Evolutionary conservation across 2,113 vertebrate species (phyloP).

Genomic region (Hoplias malabaricus): DNA sequence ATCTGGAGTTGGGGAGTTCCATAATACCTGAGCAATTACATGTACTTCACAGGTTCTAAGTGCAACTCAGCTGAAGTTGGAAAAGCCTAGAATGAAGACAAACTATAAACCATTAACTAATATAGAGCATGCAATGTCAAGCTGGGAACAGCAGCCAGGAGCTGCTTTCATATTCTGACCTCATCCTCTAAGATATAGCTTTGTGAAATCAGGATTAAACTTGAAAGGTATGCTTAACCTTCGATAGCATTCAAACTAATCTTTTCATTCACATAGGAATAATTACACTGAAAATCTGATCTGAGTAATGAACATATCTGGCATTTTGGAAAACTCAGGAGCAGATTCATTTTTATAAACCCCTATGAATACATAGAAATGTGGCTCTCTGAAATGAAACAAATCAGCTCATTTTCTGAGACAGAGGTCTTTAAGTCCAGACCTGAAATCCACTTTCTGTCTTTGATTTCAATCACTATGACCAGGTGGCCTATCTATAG

Average conservation of each 20-base stretch:
- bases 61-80: not conserved
- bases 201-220: no score
- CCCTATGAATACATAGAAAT: not conserved
- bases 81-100: not conserved
- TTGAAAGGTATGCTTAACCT: no score
- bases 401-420: not conserved
- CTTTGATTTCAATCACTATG: no score
- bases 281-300: not conserved
- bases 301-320: no score
- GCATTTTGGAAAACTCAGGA: not conserved
- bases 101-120: not conserved
- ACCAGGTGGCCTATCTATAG: no score
- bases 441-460: not conserved
- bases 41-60: not conserved
- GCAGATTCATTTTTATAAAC: not conserved
- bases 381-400: not conserved
- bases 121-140: not conserved
- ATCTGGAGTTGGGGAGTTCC: not conserved
- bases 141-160: not conserved
- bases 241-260: not conserved
- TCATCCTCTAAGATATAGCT: not conserved
- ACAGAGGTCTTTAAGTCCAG: not conserved
- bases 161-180: not conserved
- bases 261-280: not conserved
- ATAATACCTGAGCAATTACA: conserved; percentile 35